These are phyloP conservation scores for Stegastes partitus DNA, from an alignment of 2,113 vertebrate genomes.

Conservation along the genomic window DNA sequence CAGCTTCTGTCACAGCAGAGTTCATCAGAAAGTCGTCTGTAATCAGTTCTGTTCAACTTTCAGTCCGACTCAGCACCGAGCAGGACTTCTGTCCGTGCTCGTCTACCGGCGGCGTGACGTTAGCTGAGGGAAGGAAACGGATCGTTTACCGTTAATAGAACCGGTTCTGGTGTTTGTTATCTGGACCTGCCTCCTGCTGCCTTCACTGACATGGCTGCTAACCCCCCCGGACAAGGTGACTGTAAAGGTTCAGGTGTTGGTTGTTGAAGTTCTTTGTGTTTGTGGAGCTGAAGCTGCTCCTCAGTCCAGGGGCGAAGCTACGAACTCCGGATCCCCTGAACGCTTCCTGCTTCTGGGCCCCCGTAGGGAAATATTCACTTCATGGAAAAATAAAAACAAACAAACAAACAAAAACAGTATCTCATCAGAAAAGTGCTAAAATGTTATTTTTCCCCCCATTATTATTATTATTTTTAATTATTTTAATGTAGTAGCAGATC, in stretches of 20 bases:
- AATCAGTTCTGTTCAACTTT: neutral
- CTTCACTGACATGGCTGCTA: constrained; percentile 85
- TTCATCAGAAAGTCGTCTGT: neutral
- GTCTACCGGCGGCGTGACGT: neutral
- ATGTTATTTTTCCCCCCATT: too few relatives aligned
- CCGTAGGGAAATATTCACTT: neutral
- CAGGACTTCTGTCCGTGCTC: neutral
- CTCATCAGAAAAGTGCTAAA: too few relatives aligned
- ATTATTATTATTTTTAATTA: too few relatives aligned
- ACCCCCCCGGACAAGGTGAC: constrained; percentile 77
- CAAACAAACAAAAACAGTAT: too few relatives aligned
- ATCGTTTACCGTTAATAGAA: neutral
- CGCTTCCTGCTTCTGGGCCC: neutral
- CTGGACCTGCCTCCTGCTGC: neutral
- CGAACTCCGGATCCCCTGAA: neutral
- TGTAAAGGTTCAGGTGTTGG: neutral
- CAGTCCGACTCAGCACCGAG: neutral
- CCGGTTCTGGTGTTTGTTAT: neutral
- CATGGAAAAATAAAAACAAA: too few relatives aligned
- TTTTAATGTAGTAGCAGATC: too few relatives aligned
- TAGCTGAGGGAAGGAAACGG: constrained; percentile 18
- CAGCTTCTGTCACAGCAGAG: neutral
- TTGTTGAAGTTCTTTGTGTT: neutral
- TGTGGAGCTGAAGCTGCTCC: neutral
- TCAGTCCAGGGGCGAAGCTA: constrained; percentile 18